Conservation (phyloP, 2,888 invertebrate genomes). For the Spisula subtruncata region DNA sequence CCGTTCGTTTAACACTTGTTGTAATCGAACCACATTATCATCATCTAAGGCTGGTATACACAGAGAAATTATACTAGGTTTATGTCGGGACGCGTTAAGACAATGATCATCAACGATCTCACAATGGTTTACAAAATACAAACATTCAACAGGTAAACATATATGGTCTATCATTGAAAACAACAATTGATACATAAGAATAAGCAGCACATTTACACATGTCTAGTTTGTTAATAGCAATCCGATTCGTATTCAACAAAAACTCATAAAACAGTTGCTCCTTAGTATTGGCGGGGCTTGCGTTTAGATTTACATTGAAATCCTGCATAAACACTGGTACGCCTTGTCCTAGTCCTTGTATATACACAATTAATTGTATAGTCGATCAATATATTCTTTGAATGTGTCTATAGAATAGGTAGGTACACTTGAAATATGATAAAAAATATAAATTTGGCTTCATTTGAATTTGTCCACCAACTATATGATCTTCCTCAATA, state of each 20-base stretch:
- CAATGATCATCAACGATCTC: slow-evolving; percentile 35
- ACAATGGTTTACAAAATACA: slow-evolving; percentile 7
- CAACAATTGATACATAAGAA: slow-evolving; percentile 1
- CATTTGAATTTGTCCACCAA: not conserved
- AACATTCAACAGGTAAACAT: slow-evolving; percentile 12
- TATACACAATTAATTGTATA: not conserved
- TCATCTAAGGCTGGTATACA: not conserved
- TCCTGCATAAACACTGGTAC: slow-evolving; percentile 6
- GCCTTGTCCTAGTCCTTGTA: too few species aligned
- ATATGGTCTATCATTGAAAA: slow-evolving; percentile 9
- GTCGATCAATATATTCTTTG: not conserved
- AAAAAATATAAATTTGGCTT: not conserved
- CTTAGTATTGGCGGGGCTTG: not conserved
- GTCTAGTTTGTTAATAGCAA: not conserved
- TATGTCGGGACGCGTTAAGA: slow-evolving; percentile 8
- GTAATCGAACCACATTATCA: too few species aligned
- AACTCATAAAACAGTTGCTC: not conserved
- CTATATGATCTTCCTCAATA: not conserved
- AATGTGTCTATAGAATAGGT: too few species aligned
- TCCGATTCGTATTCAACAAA: not conserved
- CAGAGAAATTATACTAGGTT: not conserved
- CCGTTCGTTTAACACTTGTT: too few species aligned
- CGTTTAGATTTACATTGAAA: not conserved
- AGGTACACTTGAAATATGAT: too few species aligned
- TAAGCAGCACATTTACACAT: not conserved